phyloP scores from a whole-genome alignment of 2,113 vertebrate genomes.

The Candoia aspera region DNA sequence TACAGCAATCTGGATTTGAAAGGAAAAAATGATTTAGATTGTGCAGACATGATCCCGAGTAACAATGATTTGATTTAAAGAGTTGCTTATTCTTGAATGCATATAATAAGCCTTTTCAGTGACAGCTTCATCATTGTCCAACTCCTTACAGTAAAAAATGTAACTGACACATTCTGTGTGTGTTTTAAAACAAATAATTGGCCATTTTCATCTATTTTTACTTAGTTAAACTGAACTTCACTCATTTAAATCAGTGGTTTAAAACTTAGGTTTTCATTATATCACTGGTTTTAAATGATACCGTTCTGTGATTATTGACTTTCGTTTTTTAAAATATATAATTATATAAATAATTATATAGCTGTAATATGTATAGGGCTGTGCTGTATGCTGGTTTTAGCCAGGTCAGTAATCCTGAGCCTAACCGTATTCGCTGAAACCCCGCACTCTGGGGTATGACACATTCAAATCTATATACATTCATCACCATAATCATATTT shows the following conservation, averaged over 20 bases:
- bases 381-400: not conserved
- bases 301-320: not conserved
- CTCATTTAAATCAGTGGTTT: not conserved
- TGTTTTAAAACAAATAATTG: not conserved
- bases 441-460: not conserved
- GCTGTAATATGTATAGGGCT: not conserved
- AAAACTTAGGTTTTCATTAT: not conserved
- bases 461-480: not conserved
- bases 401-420: not conserved
- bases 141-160: not conserved
- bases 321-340: not conserved
- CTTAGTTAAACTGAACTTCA: not conserved
- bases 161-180: not conserved
- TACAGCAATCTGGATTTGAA: not conserved
- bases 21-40: not conserved
- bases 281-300: not conserved
- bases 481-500: not conserved
- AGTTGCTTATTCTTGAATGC: not conserved
- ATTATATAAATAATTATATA: not conserved
- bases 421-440: not conserved
- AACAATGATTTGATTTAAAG: not conserved
- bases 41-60: not conserved
- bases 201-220: not conserved
- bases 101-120: not conserved
- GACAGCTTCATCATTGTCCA: not conserved